Conservation (phyloP, 2,888 invertebrate species). For the Cheiracanthium punctorium region DNA sequence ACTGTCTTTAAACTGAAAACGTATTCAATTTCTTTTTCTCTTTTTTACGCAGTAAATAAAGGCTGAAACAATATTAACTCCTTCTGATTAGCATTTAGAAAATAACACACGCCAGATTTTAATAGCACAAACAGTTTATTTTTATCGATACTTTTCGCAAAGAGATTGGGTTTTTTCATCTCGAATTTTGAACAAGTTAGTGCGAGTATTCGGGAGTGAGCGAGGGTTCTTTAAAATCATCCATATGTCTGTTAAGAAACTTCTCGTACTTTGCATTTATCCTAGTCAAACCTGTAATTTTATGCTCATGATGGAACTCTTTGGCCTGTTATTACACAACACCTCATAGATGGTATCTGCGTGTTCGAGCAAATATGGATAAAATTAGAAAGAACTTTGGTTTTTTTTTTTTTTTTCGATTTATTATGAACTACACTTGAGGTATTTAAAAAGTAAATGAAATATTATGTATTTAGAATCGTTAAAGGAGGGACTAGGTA, state of each 20-base stretch:
- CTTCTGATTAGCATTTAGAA: slow-evolving; percentile 59
- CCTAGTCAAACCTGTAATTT: slow-evolving; percentile 56
- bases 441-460: too few relatives aligned
- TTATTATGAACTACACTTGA: too few relatives aligned
- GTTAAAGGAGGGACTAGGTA: too few relatives aligned
- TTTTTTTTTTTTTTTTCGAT: slow-evolving; percentile 16
- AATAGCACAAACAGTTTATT: slow-evolving; percentile 34
- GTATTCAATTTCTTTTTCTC: slow-evolving; percentile 22
- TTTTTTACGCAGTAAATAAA: slow-evolving; percentile 3
- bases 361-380: slow-evolving; percentile 28
- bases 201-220: slow-evolving; percentile 28
- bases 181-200: slow-evolving; percentile 52
- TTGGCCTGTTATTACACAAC: slow-evolving; percentile 53
- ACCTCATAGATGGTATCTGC: slow-evolving; percentile 60
- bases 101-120: slow-evolving; percentile 43
- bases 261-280: slow-evolving; percentile 34
- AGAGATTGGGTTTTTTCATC: neutral
- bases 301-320: neutral
- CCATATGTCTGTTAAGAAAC: slow-evolving; percentile 30
- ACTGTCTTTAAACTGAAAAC: slow-evolving; percentile 29
- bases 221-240: slow-evolving; percentile 12
- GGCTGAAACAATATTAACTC: slow-evolving; percentile 41
- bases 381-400: slow-evolving; percentile 26
- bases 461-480: too few relatives aligned
- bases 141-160: slow-evolving; percentile 46